A percentile compares a stretch with the other conserved stretches of the same genome.
Conservation (phyloP, 1,140 invertebrate species). For the Hylyphantes graminicola region DNA sequence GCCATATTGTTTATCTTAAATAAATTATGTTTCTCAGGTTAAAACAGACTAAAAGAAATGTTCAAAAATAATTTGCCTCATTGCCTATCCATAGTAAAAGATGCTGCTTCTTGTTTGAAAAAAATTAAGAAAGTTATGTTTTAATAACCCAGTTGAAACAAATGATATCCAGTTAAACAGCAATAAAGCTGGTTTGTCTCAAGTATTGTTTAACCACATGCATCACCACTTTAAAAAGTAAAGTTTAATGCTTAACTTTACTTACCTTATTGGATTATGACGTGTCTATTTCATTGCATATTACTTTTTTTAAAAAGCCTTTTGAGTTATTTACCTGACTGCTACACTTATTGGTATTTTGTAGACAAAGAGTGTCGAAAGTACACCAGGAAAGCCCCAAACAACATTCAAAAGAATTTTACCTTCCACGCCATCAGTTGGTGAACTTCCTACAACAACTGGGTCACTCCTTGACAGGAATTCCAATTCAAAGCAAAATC, state of each 20-base stretch:
- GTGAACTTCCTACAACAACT: slow-evolving; percentile 12
- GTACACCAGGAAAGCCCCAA: background rate
- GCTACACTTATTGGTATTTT: no score
- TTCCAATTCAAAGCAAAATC: slow-evolving; percentile 44
- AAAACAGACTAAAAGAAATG: no score
- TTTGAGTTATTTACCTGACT: background rate
- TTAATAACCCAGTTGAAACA: no score
- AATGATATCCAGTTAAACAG: no score
- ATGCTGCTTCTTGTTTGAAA: no score
- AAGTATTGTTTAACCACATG: background rate
- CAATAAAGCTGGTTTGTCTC: no score
- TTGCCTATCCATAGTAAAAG: no score
- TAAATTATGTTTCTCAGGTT: no score
- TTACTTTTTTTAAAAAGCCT: background rate
- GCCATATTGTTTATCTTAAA: no score
- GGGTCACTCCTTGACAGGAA: slow-evolving; percentile 33
- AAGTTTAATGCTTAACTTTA: background rate
- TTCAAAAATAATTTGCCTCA: no score
- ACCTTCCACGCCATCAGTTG: slow-evolving; percentile 28
- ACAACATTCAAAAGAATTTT: slow-evolving; percentile 35
- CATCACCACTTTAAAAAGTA: background rate
- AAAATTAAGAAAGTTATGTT: no score
- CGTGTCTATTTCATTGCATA: background rate
- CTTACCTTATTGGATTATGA: background rate
- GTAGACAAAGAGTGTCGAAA: background rate